These are phyloP conservation scores for Morelia viridis DNA, from an alignment of 2,797 vertebrate genomes.

Conservation along the genomic window DNA sequence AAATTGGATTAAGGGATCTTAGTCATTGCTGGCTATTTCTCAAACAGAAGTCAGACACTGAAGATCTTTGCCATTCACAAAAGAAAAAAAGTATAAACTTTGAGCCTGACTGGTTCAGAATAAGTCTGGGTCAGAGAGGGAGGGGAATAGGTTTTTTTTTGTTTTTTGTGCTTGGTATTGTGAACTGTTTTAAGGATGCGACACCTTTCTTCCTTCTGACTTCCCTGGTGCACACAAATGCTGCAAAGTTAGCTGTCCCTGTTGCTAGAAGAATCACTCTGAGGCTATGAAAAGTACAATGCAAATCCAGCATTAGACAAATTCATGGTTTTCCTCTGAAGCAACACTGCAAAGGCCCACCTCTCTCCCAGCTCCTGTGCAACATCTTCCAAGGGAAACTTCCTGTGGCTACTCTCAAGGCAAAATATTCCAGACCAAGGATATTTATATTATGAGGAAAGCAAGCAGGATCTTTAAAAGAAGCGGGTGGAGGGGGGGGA, in stretches of 20 bases:
- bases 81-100: conserved; percentile 50
- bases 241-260: conserved; percentile 45
- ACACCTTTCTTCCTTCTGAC: conserved; percentile 24
- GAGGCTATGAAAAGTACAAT: conserved; percentile 36
- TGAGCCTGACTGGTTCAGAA: conserved; percentile 24
- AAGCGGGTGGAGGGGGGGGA: too few relatives aligned
- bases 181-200: conserved; percentile 1
- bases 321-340: conserved; percentile 64
- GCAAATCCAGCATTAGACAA: conserved; percentile 49
- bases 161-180: conserved; percentile 5
- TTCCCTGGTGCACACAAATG: conserved; percentile 46
- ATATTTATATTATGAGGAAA: conserved; percentile 54
- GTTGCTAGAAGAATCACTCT: conserved; percentile 17
- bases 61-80: conserved; percentile 56
- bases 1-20: conserved; percentile 64
- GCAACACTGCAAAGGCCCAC: conserved; percentile 56
- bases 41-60: conserved; percentile 67
- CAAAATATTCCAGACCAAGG: conserved; percentile 44
- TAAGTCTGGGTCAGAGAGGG: background rate
- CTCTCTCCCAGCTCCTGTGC: conserved; percentile 41
- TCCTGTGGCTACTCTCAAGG: conserved; percentile 47
- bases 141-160: background rate
- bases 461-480: conserved; percentile 21
- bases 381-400: conserved; percentile 55
- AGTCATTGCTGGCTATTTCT: conserved; percentile 63